Base-by-base conservation (phyloP, 2,113 vertebrate genomes). In the Tympanuchus pallidicinctus region DNA sequence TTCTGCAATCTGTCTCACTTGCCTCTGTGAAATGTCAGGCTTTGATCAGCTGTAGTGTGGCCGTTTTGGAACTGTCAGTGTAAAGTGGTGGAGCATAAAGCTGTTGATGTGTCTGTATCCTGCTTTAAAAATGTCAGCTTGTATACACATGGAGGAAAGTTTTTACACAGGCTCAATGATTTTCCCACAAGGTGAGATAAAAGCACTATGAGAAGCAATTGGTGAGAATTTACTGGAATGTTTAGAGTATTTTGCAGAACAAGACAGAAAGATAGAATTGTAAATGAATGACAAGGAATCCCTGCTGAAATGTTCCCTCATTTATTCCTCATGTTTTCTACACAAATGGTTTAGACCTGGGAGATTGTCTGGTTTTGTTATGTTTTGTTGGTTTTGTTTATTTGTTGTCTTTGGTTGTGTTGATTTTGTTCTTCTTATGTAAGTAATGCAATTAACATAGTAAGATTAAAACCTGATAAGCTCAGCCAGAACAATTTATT, bases 181-280 rank as follows among this genome's bases (percentile, higher is more conserved):
- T 96, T 97, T 84, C 81, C 47, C 69, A 82, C 67, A 90, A 69
- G 64, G 50, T 14, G 47, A 74, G 45, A 72, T 43, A 63, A 7
- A 36, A 67, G 9, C 25, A 36, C 42, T 71, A 42, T 28, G 32
- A 79, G 36, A 11, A 91, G 43, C 28, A 92, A 22, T 3, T 3
- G 24, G 3, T 24, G 22, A 81, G 40, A n/a, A 10, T 76, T 92
- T 79, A 76, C 24, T 56, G 19, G 50, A 14, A 4, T 75, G 4
- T 45, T 70, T 52, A 42, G 11, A 43, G 8, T 2, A 2, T 12
- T 64, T 77, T 86, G 54, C 28, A 65, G 34, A 36, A 25, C 32
- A 52, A 94, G 32, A 71, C 21, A 75, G 78, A 89, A 54, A 60
- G 4, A 8, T 8, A 86, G 11, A 77, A 54, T 15, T 83, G 34